Evolutionary conservation across 2,797 vertebrate species (phyloP), one percentile per base, ranked within the genome.

Genomic region (Denticeps clupeoides): DNA sequence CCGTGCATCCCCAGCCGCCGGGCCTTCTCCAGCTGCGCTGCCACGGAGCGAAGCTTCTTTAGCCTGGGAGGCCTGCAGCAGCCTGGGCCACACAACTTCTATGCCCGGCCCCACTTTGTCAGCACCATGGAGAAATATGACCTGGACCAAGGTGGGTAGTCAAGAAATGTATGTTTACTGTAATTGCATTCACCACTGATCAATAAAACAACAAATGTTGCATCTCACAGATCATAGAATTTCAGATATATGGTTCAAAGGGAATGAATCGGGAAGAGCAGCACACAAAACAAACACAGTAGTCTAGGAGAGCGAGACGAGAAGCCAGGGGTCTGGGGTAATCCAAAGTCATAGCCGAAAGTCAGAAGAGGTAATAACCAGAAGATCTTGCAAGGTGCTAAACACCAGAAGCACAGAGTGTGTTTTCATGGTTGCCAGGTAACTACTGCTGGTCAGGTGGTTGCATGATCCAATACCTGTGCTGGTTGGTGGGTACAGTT

Each of bases 11-110:
- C 93, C 2, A 99, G 90, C 69, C 87, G 93, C 53, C 85, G 94
- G 56, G 93, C 89, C 26, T 97, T 99, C 11, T 89, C 90, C 0
- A 87, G 85, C 68, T 95, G 89, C 0, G 81, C 89, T 41, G 69
- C 86, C 62, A 88, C 77, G 0, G 89, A 90, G 0, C 77, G 79
- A 0, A 63, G 80, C 28, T 68, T 97, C 70, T 97, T 91, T 78
- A 97, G 93, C 75, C 73, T 99, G 26, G 94, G 94, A 1, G 94
- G 94, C 2, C 79, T 99, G 46, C 93, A 99, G 80, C 94, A 97
- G 60, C 94, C 94, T 0, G 93, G 94, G 3, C 94, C 94, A 0
- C 94, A 98, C 65, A 98, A 98, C 80, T 99, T 97, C 81, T 97
- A 99, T 67, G 97, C 93, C 48, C 86, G 94, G 42, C 94, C 94